Percentiles rank a stretch among this genome's conserved stretches.
Evolutionary conservation across 2,797 vertebrate genomes (phyloP).

Genomic region (Nannoperca obscura): DNA sequence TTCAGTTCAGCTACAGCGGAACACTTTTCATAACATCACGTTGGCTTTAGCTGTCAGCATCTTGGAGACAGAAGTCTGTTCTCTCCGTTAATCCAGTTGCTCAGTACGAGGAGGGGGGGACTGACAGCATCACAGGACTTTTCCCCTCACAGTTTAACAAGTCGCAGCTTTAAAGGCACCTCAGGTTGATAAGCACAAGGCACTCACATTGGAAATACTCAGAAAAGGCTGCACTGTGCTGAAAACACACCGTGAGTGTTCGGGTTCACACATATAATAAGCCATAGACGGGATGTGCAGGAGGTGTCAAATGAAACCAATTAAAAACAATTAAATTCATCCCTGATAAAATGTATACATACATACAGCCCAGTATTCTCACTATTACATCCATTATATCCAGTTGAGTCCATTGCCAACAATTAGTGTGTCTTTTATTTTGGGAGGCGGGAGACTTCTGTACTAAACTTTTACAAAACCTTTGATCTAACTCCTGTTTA

Average conservation of each 20-base stretch:
- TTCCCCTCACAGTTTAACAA: not conserved
- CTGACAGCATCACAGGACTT: not conserved
- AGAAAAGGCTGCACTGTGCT: not conserved
- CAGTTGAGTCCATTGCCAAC: not conserved
- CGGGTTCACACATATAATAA: not conserved
- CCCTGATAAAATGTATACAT: not conserved
- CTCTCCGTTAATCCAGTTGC: not conserved
- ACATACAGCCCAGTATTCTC: not conserved
- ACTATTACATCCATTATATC: not conserved
- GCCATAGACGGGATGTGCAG: conserved; percentile 4
- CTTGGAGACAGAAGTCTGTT: not conserved
- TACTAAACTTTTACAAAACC: not conserved
- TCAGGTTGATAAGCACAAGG: not conserved
- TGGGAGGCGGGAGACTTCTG: not conserved
- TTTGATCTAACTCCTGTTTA: not conserved
- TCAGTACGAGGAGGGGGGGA: not conserved
- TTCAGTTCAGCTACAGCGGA: too few relatives aligned
- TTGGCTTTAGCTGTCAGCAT: not conserved
- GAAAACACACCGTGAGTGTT: not conserved
- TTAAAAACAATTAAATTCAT: not conserved
- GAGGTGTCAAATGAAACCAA: not conserved
- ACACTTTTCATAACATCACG: not conserved
- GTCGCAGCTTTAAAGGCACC: not conserved
- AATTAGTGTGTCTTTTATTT: not conserved
- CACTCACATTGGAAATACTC: not conserved